Percentiles rank a stretch among this genome's conserved stretches.
Conservation (phyloP, 2,113 vertebrate species). For the zebrafish (Danio rerio) region GRCz12tu NC_133189.1:4681001-4681500, state of each 20-base stretch:
- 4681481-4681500: no score
- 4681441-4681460: no score
- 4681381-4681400: no score
- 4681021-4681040: slow-evolving; percentile 58
- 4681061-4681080: neutral
- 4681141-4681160: neutral
- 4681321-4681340: no score
- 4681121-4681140: neutral
- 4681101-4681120: neutral
- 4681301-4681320: no score
- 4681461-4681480: no score
- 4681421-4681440: no score
- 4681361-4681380: no score
- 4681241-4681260: neutral
- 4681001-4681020: neutral
- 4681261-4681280: neutral
- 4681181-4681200: neutral
- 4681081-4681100: neutral
- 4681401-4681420: no score
- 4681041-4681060: slow-evolving; percentile 75
- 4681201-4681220: neutral
- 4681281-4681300: no score
- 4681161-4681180: neutral
- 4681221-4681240: neutral
- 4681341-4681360: no score